Evolutionary conservation across 2,113 vertebrate species (phyloP).

Genomic region (Myotis davidii): DNA sequence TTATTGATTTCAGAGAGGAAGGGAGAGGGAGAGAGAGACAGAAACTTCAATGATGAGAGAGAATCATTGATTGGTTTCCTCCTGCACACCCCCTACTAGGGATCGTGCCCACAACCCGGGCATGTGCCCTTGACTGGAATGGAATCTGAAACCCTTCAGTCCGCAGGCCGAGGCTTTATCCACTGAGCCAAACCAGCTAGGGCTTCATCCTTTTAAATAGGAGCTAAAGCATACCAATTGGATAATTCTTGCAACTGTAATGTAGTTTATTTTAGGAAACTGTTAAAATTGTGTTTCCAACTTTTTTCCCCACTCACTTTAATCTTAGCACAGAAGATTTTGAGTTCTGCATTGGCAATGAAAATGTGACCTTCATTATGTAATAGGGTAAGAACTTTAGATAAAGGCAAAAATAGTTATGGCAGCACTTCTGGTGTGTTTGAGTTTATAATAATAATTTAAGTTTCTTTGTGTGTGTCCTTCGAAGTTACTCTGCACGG

Average conservation of each 20-base stretch:
- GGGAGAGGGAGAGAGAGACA: too few relatives aligned
- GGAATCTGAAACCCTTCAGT: too few relatives aligned
- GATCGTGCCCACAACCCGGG: too few relatives aligned
- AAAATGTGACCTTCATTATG: not conserved
- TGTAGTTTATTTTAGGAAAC: constrained; percentile 23
- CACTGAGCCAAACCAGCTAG: too few relatives aligned
- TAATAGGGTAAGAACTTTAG: not conserved
- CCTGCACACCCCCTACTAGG: too few relatives aligned
- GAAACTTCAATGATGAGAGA: too few relatives aligned
- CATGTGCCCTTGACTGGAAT: too few relatives aligned
- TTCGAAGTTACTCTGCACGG: not conserved
- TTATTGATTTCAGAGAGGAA: too few relatives aligned
- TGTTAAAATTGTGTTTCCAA: constrained; percentile 45
- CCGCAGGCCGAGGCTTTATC: too few relatives aligned
- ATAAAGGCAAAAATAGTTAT: not conserved
- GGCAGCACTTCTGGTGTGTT: not conserved
- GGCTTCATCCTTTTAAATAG: constrained; percentile 37
- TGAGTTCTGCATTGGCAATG: not conserved
- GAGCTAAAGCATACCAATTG: constrained; percentile 21
- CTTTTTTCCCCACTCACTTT: not conserved
- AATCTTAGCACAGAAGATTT: not conserved
- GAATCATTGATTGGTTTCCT: too few relatives aligned
- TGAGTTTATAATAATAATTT: rapidly evolving
- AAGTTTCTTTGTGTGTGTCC: not conserved
- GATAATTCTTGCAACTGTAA: constrained; percentile 29